Evolutionary conservation across 2,888 invertebrate genomes (phyloP), one percentile per base, ranked within the genome.

Genomic region (Caenorhabditis virilis): DNA sequence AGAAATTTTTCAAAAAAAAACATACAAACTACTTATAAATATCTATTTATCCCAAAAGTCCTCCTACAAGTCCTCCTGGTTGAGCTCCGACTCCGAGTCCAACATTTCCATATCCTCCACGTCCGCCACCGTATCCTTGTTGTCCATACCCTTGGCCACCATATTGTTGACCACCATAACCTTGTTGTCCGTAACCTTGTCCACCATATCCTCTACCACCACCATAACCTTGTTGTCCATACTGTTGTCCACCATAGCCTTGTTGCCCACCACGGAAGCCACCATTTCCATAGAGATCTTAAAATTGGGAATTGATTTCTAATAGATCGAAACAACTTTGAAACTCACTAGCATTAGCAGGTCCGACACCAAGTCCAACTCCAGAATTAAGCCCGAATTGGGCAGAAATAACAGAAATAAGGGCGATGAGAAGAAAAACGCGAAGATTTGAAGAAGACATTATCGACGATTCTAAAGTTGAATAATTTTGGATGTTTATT

Each of bases 301-400:
- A 36, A 36, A 36, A 13, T 7, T n/a, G 7, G 16, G 3, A 36
- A 4, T n/a, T 36, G 5, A n/a, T 15, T 36, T 13, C n/a, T n/a
- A n/a, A n/a, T n/a, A n/a, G n/a, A n/a, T n/a, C n/a, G n/a, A n/a
- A n/a, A n/a, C n/a, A n/a, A n/a, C n/a, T n/a, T n/a, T n/a, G n/a
- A n/a, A n/a, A n/a, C n/a, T n/a, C n/a, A 30, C 30, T n/a, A 15
- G 13, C 16, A 36, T 16, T 38, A 7, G 18, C 18, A 9, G 38
- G 38, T 18, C 38, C 38, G n/a, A 18, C 38, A 18, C 38, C 38
- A 9, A 38, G 11, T 4, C 38, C 38, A 38, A 38, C 18, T 38
- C 38, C 38, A 18, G 38, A 18, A 38, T 38, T 38, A 18, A 38
- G 3, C 4, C 38, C 38, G n/a, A 38, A 38, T 38, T 38, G 38